Evolutionary conservation across 2,888 invertebrate genomes (phyloP).

Genomic region (Myopa tessellatipennis): DNA sequence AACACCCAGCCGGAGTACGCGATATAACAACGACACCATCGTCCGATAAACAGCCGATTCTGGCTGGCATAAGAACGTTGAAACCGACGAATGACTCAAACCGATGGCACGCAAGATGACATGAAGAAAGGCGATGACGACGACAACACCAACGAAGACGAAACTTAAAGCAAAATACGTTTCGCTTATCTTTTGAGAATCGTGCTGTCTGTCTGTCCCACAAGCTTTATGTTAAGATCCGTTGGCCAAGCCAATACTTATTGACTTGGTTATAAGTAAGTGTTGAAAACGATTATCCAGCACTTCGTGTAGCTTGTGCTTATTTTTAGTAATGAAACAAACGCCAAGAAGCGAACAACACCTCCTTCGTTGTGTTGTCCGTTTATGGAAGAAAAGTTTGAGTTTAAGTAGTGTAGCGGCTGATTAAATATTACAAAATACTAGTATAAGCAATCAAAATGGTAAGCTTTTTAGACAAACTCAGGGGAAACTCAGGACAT

Average conservation of each 20-base stretch:
- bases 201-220: conserved; percentile 12
- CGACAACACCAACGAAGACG: background rate
- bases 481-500: background rate
- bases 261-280: conserved; percentile 35
- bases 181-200: conserved; percentile 42
- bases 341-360: conserved; percentile 38
- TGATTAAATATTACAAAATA: conserved; percentile 12
- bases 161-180: background rate
- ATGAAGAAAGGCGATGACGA: background rate
- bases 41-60: conserved; percentile 1
- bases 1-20: conserved; percentile 12
- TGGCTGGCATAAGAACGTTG: conserved; percentile 10
- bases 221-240: conserved; percentile 11
- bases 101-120: conserved; percentile 3
- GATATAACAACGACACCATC: conserved; percentile 15
- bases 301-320: conserved; percentile 4
- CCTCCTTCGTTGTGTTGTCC: background rate
- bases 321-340: conserved; percentile 40
- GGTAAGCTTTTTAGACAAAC: background rate
- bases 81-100: conserved; percentile 40
- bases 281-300: conserved; percentile 2
- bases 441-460: background rate
- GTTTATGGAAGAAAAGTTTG: background rate
- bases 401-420: background rate
- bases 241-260: background rate